Base-by-base conservation (phyloP, 2,113 vertebrate species). In the Tragulus kanchil region DNA sequence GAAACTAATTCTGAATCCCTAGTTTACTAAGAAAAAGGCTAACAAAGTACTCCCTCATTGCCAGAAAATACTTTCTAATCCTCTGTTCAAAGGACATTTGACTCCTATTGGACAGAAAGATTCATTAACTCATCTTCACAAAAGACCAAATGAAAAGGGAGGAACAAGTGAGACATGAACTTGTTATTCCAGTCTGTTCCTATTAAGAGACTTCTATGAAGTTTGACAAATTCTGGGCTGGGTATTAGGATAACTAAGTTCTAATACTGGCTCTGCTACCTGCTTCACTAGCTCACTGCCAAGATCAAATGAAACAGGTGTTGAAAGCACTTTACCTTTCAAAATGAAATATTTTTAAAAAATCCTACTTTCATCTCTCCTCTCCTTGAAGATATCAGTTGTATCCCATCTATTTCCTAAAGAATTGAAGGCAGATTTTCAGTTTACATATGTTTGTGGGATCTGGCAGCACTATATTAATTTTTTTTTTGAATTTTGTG, bases 11-110 rank as follows among this genome's bases (percentile, higher is more conserved):
- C 31, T 87, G 73, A 89, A 79, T 79, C 26, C 25, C 50, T 90
- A 73, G 64, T 94, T 94, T 96, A 31, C 50, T 54, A 67, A 69
- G 64, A 92, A 88, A 96, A 90, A 31, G 45, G 6, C 21, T 78
- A 61, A 52, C 23, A n/a, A 88, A 95, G 42, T 26, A 64, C 13
- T 85, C 36, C 19, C 1, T 31, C 61, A 5, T 77, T 83, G 13
- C 88, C 95, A 82, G 28, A 93, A 96, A 96, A 94, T 83, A 75
- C 52, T 96, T 93, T 61, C 56, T 92, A 83, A 75, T 78, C 90
- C n/a, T 25, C 52, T 59, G 8, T 93, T 90, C 61, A 96, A 86
- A 90, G 21, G 42, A 87, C 10, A 93, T 62, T 73, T 92, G 65
- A 45, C 93, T 97, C 65, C 65, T 78, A 14, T 25, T 75, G 9